phyloP scores from a whole-genome alignment of 2,888 invertebrate genomes.

The Pristionchus arcanus region DNA sequence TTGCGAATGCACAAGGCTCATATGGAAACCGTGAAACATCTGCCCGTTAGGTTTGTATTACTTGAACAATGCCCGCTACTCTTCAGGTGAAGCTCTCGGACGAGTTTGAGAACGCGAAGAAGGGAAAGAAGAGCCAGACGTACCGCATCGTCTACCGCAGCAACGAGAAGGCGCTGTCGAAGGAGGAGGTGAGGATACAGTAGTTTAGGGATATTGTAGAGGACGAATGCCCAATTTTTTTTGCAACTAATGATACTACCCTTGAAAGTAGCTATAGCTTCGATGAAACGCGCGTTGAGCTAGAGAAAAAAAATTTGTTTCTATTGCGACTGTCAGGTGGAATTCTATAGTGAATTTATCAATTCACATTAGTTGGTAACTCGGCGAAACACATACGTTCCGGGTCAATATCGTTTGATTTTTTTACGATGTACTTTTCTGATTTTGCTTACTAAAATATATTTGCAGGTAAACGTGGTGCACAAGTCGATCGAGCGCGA shows the following conservation, averaged over 20 bases:
- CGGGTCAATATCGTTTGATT: not conserved
- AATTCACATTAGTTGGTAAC: not conserved
- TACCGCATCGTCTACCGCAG: conserved; percentile 93
- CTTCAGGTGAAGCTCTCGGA: conserved; percentile 84
- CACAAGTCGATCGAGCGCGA: conserved; percentile 72
- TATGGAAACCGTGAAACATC: not conserved
- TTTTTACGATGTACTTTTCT: not conserved
- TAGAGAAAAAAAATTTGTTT: not conserved
- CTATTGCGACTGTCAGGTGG: not conserved
- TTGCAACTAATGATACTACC: too few relatives aligned
- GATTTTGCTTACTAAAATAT: not conserved
- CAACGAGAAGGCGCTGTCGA: conserved; percentile 90
- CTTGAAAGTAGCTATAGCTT: not conserved
- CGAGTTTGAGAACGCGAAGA: conserved; percentile 90
- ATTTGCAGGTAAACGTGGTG: conserved; percentile 69
- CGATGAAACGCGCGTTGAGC: not conserved
- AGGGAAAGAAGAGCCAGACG: conserved; percentile 89
- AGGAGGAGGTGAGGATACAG: conserved; percentile 86
- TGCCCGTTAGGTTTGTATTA: not conserved
- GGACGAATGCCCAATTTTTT: too few relatives aligned
- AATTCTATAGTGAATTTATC: not conserved
- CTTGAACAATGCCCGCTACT: not conserved
- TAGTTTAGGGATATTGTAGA: conserved; percentile 78
- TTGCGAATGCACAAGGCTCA: not conserved
- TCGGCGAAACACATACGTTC: not conserved